These are phyloP conservation scores for Morphnarchus princeps DNA, from an alignment of 2,113 vertebrate genomes.

Conservation along the genomic window DNA sequence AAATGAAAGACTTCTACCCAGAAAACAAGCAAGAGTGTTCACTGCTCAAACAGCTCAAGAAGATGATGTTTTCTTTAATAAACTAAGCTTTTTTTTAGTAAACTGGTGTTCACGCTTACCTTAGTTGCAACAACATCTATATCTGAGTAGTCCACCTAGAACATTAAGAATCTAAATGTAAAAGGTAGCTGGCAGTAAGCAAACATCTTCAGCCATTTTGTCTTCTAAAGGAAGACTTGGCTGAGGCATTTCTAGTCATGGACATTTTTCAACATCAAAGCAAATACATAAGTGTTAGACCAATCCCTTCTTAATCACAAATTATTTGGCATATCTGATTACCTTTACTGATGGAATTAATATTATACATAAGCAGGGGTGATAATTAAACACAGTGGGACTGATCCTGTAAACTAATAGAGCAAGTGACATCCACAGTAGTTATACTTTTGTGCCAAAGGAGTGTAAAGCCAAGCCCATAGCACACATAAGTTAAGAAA, in stretches of 20 bases:
- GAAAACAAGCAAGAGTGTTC: not conserved
- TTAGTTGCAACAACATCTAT: not conserved
- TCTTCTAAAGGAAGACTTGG: not conserved
- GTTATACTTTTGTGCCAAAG: not conserved
- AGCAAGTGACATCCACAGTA: not conserved
- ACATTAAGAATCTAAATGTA: not conserved
- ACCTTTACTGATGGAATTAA: not conserved
- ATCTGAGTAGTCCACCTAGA: not conserved
- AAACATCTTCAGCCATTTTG: not conserved
- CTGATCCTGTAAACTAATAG: not conserved
- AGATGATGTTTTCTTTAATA: not conserved
- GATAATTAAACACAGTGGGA: not conserved
- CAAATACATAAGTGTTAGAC: rapidly evolving
- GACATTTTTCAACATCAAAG: not conserved
- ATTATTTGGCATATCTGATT: not conserved
- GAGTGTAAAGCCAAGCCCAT: not conserved
- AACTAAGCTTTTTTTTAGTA: not conserved
- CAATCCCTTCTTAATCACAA: not conserved
- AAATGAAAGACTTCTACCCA: not conserved
- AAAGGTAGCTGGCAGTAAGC: not conserved
- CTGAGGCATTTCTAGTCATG: not conserved
- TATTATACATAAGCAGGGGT: not conserved
- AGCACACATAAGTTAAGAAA: not conserved
- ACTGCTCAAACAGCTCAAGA: not conserved
- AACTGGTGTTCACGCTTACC: not conserved